These are phyloP conservation scores for Microtus richardsoni DNA, from an alignment of 2,113 vertebrate genomes.

Conservation along the genomic window DNA sequence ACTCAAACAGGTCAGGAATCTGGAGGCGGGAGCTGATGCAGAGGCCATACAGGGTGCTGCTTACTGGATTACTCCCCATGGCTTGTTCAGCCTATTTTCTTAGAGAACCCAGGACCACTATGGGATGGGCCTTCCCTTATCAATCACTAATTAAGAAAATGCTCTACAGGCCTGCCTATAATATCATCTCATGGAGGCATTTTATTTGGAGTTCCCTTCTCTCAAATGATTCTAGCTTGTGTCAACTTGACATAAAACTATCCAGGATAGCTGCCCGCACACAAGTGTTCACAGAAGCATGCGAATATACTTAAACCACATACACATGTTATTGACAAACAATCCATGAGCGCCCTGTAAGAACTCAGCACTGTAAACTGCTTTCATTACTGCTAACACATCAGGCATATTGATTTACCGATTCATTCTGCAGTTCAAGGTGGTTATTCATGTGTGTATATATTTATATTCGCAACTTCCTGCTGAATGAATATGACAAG, in stretches of 20 bases:
- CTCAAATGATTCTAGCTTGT: neutral
- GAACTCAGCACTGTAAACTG: neutral
- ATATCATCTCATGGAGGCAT: neutral
- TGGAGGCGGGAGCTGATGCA: neutral
- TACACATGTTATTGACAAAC: neutral
- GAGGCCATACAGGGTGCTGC: neutral
- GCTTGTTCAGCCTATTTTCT: neutral
- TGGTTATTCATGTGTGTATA: neutral
- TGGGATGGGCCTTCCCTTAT: neutral
- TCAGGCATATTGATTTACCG: neutral
- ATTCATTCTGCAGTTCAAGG: conserved; percentile 32
- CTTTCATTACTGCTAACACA: neutral
- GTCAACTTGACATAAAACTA: neutral
- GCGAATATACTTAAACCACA: neutral
- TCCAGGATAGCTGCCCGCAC: neutral
- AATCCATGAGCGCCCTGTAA: neutral
- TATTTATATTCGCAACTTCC: neutral
- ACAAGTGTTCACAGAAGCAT: neutral
- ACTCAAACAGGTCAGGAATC: neutral
- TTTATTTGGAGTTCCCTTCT: neutral
- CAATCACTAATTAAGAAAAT: neutral
- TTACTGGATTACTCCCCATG: neutral
- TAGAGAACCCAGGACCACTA: neutral
- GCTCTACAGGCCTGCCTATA: neutral
- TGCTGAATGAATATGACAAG: neutral